Evolutionary conservation across 2,797 vertebrate genomes (phyloP), one percentile per base, ranked within the genome.

Genomic region (Trichosurus vulpecula): DNA sequence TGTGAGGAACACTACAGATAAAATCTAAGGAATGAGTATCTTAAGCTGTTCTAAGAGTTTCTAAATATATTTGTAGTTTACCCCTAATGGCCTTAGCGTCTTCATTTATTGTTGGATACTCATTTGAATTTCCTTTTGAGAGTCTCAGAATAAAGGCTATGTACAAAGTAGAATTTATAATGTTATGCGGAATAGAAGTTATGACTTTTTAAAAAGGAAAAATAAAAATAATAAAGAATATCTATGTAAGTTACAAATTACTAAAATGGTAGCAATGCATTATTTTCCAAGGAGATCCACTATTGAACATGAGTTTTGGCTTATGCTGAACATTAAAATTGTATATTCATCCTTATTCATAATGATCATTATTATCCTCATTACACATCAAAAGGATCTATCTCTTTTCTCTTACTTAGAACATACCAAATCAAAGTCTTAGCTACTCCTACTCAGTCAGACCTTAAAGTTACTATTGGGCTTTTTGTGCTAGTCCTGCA

Each of bases 41-140:
- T 47, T 55, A 92, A 92, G 31, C 13, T 92, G 47, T 61, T 89
- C 54, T 35, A 93, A 55, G 47, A 92, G 58, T 94, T 54, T 54
- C 1, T 58, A 53, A 90, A 27, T 25, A 35, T 58, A 51, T 66
- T 91, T 25, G 52, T 22, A 90, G 47, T 19, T n/a, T 90, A 94
- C 41, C 94, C 96, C 90, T 94, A 90, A 96, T 93, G 31, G 13
- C 66, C 91, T 91, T 66, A 55, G 8, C 91, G 90, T 90, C 6
- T 66, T 41, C 31, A 66, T 5, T n/a, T 94, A 56, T 81, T 47
- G 41, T 25, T 81, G 74, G 6, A 81, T 81, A 47, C 41, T 25
- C 9, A 47, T 81, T 95, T 96, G 87, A 54, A 94, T 96, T 96
- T 95, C 16, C 57, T 93, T 53, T 95, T 58, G 66, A 92, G 89